These are phyloP conservation scores for Cotesia vestalis DNA, from an alignment of 1,140 invertebrate species.

Conservation along the genomic window DNA sequence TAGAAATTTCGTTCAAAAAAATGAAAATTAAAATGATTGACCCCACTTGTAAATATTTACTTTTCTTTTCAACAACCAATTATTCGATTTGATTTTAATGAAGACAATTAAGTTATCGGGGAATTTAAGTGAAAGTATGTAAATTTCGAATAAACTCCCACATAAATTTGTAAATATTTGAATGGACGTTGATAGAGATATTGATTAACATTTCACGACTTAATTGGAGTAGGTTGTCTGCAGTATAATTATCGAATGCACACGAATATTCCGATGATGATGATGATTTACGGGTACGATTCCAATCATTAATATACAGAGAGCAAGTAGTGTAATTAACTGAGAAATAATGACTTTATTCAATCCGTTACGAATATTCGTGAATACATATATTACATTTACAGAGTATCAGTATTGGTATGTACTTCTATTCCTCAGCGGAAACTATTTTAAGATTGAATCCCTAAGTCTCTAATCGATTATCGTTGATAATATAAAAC, in stretches of 20 bases:
- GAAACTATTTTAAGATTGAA: constrained; percentile 34
- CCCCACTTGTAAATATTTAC: too few species aligned
- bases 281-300: background rate
- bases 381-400: background rate
- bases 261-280: constrained; percentile 20
- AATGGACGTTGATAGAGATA: background rate
- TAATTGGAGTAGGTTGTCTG: constrained; percentile 18
- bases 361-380: background rate
- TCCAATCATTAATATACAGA: too few species aligned
- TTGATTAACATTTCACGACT: background rate
- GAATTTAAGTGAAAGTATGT: too few species aligned
- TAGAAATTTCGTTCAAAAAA: too few species aligned
- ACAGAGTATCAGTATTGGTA: too few species aligned
- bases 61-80: too few species aligned
- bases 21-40: too few species aligned
- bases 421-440: constrained; percentile 5
- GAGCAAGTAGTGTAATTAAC: constrained; percentile 30
- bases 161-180: background rate
- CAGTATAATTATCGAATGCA: constrained; percentile 14
- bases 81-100: too few species aligned
- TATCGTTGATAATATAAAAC: constrained; percentile 22
- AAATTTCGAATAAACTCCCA: too few species aligned
- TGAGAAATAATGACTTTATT: constrained; percentile 24
- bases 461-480: constrained; percentile 28
- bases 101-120: too few species aligned